Evolutionary conservation across 2,888 invertebrate species (phyloP).

Genomic region (Hymenopus coronatus): DNA sequence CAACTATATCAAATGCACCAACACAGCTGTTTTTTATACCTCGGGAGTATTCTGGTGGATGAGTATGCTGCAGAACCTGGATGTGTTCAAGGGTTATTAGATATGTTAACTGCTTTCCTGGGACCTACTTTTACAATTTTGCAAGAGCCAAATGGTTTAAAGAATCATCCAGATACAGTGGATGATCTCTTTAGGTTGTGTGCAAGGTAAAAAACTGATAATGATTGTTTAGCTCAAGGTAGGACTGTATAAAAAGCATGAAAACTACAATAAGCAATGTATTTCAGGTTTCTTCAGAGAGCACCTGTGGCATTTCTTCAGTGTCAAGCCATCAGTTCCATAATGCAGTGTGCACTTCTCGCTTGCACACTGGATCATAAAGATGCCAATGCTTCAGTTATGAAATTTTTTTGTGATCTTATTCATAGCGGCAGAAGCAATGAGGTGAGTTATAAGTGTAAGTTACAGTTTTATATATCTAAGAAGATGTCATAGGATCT

Average conservation of each 20-base stretch:
- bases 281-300: conserved; percentile 76
- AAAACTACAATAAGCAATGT: conserved; percentile 27
- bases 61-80: conserved; percentile 72
- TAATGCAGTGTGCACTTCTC: conserved; percentile 78
- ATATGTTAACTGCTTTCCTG: conserved; percentile 81
- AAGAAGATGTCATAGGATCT: no score
- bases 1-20: conserved; percentile 71
- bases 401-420: conserved; percentile 92
- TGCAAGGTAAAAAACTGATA: conserved; percentile 50
- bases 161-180: conserved; percentile 95
- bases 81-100: conserved; percentile 76
- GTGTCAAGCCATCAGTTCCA: conserved; percentile 67
- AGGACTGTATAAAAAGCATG: background rate
- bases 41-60: conserved; percentile 86
- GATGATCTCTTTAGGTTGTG: conserved; percentile 93
- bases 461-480: no score
- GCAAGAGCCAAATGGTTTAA: conserved; percentile 73
- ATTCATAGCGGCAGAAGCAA: conserved; percentile 59
- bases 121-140: conserved; percentile 78
- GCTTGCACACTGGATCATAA: conserved; percentile 87
- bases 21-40: conserved; percentile 88
- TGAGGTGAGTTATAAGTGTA: conserved; percentile 44
- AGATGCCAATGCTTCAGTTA: conserved; percentile 93
- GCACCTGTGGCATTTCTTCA: conserved; percentile 80
- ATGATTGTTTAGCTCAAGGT: background rate